phyloP scores from a whole-genome alignment of 2,888 invertebrate genomes.

The Diarsia mendica region DNA sequence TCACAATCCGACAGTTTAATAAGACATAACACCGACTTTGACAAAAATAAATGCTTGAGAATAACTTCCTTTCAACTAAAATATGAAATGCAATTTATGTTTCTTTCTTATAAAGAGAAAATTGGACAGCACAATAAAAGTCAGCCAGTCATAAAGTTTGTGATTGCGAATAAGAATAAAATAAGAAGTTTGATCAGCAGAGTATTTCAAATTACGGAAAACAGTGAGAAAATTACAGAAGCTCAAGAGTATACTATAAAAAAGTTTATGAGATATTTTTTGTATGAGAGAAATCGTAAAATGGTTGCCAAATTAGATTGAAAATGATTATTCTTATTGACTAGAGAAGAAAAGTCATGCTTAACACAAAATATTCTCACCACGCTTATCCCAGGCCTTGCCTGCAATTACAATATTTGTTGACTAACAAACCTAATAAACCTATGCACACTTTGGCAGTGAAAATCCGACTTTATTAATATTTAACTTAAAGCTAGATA shows the following conservation, averaged over 20 bases:
- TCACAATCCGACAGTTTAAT: conserved; percentile 69
- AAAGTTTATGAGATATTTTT: conserved; percentile 48
- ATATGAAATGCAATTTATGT: conserved; percentile 41
- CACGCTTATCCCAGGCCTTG: conserved; percentile 84
- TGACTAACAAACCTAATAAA: conserved; percentile 71
- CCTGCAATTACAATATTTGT: conserved; percentile 84
- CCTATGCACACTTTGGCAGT: conserved; percentile 66
- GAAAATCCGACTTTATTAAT: conserved; percentile 29
- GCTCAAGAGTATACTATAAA: conserved; percentile 50
- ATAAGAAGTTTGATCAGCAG: conserved; percentile 45
- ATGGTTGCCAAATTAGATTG: conserved; percentile 50
- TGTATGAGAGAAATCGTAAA: conserved; percentile 45
- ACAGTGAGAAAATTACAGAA: conserved; percentile 50
- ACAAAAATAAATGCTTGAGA: conserved; percentile 55
- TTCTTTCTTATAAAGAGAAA: conserved; percentile 21
- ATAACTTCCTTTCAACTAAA: conserved; percentile 40
- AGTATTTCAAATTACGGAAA: conserved; percentile 45
- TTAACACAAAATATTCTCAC: conserved; percentile 83
- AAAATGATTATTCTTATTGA: conserved; percentile 52
- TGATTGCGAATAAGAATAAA: conserved; percentile 35
- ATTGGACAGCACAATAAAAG: conserved; percentile 33
- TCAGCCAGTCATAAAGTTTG: conserved; percentile 43
- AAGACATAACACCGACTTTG: conserved; percentile 30
- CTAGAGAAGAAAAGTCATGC: conserved; percentile 78
- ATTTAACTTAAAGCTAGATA: conserved; percentile 46